These are phyloP conservation scores for Neopipo cinnamomea DNA, from an alignment of 2,113 vertebrate species.

Conservation along the genomic window DNA sequence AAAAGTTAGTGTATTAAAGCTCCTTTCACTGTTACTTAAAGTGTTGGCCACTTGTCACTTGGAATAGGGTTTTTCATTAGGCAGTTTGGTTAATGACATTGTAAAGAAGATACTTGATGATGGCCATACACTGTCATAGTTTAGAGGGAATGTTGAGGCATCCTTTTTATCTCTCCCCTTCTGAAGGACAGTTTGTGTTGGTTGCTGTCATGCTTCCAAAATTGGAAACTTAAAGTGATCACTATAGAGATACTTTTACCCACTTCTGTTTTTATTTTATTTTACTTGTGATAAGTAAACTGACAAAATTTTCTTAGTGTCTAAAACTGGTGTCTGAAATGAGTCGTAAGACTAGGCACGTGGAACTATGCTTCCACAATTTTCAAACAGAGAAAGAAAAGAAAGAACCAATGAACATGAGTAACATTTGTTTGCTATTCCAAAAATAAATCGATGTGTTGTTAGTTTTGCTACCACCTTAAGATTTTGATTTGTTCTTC, in stretches of 20 bases:
- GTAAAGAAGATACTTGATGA: not conserved
- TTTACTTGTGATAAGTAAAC: not conserved
- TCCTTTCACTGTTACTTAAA: not conserved
- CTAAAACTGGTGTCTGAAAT: not conserved
- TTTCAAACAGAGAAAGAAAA: too few species aligned
- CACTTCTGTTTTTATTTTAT: not conserved
- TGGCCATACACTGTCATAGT: rapidly evolving
- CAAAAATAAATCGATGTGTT: too few species aligned
- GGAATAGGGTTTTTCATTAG: not conserved
- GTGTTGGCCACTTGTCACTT: not conserved
- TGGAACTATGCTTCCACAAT: too few species aligned
- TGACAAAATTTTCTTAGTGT: not conserved
- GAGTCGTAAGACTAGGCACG: not conserved
- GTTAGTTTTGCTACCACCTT: not conserved
- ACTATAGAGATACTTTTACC: not conserved
- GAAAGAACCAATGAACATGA: too few species aligned
- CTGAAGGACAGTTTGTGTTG: not conserved
- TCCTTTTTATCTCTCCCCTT: not conserved
- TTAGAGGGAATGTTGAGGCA: not conserved
- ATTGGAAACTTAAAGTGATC: not conserved
- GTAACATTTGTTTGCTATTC: too few species aligned
- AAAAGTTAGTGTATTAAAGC: not conserved
- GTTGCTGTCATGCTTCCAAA: not conserved
- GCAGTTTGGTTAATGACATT: not conserved
- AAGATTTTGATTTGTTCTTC: not conserved